These are phyloP conservation scores for Fabriciana adippe DNA, from an alignment of 2,888 invertebrate genomes.

Conservation along the genomic window DNA sequence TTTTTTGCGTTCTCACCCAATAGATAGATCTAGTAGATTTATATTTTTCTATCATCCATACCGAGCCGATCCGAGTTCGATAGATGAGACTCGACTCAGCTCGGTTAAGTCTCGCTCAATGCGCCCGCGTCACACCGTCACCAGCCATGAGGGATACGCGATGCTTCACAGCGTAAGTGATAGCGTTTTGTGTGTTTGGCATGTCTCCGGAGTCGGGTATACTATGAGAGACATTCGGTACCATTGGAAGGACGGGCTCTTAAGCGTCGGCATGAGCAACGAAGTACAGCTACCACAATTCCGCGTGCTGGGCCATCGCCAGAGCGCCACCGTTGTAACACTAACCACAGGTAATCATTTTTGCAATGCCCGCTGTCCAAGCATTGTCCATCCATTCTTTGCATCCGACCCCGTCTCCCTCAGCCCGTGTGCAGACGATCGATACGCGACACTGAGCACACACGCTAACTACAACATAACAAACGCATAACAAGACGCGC, in stretches of 20 bases:
- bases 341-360: conserved; percentile 94
- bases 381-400: conserved; percentile 71
- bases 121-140: conserved; percentile 55
- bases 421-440: conserved; percentile 75
- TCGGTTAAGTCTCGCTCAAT: conserved; percentile 54
- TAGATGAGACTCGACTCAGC: conserved; percentile 50
- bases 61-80: conserved; percentile 44
- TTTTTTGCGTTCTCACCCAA: conserved; percentile 46
- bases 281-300: conserved; percentile 98
- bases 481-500: conserved; percentile 73
- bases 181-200: conserved; percentile 83
- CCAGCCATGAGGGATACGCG: conserved; percentile 59
- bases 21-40: conserved; percentile 57
- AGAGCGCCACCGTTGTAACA: conserved; percentile 96
- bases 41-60: conserved; percentile 73
- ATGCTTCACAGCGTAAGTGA: conserved; percentile 80
- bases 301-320: conserved; percentile 97
- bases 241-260: conserved; percentile 96
- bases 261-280: conserved; percentile 97
- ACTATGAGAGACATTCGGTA: conserved; percentile 98
- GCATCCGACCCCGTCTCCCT: conserved; percentile 77
- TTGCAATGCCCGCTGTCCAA: conserved; percentile 61
- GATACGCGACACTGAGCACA: conserved; percentile 75
- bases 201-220: conserved; percentile 93
- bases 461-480: conserved; percentile 73